These are phyloP conservation scores for Cerceris ruficornis DNA, from an alignment of 2,888 invertebrate genomes.

Conservation along the genomic window DNA sequence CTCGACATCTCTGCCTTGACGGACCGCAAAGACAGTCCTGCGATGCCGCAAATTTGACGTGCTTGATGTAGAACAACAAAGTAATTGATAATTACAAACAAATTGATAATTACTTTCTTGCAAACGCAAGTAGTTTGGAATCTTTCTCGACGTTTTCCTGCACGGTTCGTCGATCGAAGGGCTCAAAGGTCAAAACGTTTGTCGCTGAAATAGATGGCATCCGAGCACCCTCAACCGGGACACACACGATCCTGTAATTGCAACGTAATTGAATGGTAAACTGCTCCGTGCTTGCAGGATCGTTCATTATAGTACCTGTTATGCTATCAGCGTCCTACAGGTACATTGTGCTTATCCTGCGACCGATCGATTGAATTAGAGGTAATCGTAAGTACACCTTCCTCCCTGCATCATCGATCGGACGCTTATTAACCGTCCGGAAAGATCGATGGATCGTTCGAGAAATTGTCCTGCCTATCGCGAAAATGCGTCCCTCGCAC, in stretches of 20 bases:
- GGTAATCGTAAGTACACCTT: slow-evolving; percentile 55
- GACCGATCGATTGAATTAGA: slow-evolving; percentile 70
- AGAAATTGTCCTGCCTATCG: slow-evolving; percentile 15
- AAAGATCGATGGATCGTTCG: slow-evolving; percentile 56
- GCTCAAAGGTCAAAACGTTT: slow-evolving; percentile 34
- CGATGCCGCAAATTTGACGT: no score
- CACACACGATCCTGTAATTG: slow-evolving; percentile 65
- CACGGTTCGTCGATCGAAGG: slow-evolving; percentile 45
- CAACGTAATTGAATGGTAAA: slow-evolving; percentile 70
- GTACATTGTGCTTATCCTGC: slow-evolving; percentile 55
- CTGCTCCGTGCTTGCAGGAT: slow-evolving; percentile 45
- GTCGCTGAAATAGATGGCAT: slow-evolving; percentile 30
- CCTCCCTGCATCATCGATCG: slow-evolving; percentile 26
- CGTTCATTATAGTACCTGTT: slow-evolving; percentile 54
- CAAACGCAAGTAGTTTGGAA: not conserved
- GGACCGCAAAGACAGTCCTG: no score
- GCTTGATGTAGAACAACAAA: no score
- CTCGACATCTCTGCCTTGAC: no score
- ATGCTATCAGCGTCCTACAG: slow-evolving; percentile 35
- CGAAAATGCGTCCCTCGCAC: slow-evolving; percentile 25
- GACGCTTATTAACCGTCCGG: slow-evolving; percentile 53
- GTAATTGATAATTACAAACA: no score
- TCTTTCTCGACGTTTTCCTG: slow-evolving; percentile 22
- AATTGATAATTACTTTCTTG: no score
- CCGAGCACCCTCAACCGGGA: slow-evolving; percentile 29